phyloP scores from a whole-genome alignment of 1,140 invertebrate genomes.

The Orius insidiosus region DNA sequence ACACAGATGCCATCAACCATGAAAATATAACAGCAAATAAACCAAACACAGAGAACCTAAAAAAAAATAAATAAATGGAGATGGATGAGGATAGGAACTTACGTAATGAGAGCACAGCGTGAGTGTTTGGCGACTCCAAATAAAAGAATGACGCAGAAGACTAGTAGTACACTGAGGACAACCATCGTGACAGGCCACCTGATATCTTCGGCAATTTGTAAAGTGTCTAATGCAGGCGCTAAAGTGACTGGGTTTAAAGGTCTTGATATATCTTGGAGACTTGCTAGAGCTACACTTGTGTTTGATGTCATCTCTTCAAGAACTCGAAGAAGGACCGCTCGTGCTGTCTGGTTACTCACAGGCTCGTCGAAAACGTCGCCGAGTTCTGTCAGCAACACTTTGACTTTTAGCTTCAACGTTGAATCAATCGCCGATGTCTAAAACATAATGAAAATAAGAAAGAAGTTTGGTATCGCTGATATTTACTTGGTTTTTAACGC shows the following conservation, averaged over 20 bases:
- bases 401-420: constrained; percentile 45
- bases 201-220: constrained; percentile 23
- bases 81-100: no score
- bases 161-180: constrained; percentile 52
- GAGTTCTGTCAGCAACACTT: constrained; percentile 45
- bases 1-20: constrained; percentile 69
- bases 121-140: constrained; percentile 69
- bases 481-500: constrained; percentile 54
- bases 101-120: constrained; percentile 63
- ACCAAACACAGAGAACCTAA: constrained; percentile 71
- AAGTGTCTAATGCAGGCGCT: constrained; percentile 32
- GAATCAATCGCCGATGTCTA: constrained; percentile 33
- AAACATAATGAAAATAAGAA: constrained; percentile 18
- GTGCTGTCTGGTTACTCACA: constrained; percentile 52
- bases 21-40: constrained; percentile 77
- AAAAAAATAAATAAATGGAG: no score
- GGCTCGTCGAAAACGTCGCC: constrained; percentile 54
- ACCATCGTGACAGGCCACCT: constrained; percentile 67
- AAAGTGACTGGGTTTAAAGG: constrained; percentile 49
- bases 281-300: constrained; percentile 45
- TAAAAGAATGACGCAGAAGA: constrained; percentile 61
- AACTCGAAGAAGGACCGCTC: constrained; percentile 42
- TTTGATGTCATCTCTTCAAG: constrained; percentile 49
- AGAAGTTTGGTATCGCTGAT: constrained; percentile 1
- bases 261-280: constrained; percentile 51